Conservation (phyloP, 2,113 vertebrate species). For the Hoplias malabaricus region DNA sequence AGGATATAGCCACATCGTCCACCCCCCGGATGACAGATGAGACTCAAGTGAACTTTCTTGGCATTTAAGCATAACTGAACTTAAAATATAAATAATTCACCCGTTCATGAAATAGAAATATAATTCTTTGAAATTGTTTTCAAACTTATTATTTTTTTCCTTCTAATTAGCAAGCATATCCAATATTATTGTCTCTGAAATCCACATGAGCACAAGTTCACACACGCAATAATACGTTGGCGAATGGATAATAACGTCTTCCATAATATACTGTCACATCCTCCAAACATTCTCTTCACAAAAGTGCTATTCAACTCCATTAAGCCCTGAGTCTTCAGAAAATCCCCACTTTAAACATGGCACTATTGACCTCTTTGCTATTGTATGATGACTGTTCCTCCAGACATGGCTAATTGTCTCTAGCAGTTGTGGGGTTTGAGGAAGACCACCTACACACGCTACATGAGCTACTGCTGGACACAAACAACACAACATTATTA, state of each 20-base stretch:
- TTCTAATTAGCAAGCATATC: not conserved
- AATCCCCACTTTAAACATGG: constrained; percentile 41
- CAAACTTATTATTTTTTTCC: not conserved
- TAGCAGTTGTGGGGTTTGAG: constrained; percentile 32
- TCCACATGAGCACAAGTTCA: constrained; percentile 1
- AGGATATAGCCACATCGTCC: too few relatives aligned
- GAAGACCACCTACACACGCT: constrained; percentile 52
- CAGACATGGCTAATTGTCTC: constrained; percentile 54
- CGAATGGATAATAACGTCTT: constrained; percentile 31
- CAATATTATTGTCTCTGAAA: not conserved
- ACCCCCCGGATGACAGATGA: too few relatives aligned
- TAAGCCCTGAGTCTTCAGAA: constrained; percentile 44
- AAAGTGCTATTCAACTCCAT: constrained; percentile 47
- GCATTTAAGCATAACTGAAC: not conserved
- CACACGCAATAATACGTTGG: constrained; percentile 31
- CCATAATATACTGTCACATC: constrained; percentile 42
- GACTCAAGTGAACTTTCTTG: not conserved
- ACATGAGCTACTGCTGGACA: constrained; percentile 9
- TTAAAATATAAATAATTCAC: not conserved
- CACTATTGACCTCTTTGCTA: constrained; percentile 48
- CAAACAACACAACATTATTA: constrained; percentile 23
- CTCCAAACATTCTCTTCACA: constrained; percentile 33
- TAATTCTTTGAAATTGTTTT: not conserved
- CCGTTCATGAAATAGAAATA: not conserved
- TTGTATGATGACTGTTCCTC: constrained; percentile 50